These are phyloP conservation scores for Malaclemys terrapin DNA, from an alignment of 2,113 vertebrate genomes.

Conservation along the genomic window DNA sequence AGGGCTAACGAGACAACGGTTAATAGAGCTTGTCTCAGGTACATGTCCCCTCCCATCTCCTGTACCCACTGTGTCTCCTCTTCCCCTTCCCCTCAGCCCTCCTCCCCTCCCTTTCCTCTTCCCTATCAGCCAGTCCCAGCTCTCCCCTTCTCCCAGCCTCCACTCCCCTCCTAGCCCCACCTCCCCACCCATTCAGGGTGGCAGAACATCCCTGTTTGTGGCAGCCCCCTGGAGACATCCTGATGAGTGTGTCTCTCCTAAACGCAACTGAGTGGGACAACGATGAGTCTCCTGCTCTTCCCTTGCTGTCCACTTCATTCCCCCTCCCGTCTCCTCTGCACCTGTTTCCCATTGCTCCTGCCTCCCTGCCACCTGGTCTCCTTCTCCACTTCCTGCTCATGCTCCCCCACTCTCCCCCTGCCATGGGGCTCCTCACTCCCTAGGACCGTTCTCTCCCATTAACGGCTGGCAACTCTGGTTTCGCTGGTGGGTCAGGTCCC, in stretches of 20 bases:
- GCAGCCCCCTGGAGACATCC: too few relatives aligned
- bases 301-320: too few relatives aligned
- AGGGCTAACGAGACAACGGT: not conserved
- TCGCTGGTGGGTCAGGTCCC: accelerated
- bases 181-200: too few relatives aligned
- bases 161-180: not conserved
- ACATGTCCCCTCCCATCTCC: not conserved
- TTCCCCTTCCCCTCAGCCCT: not conserved
- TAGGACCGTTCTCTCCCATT: accelerated
- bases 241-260: too few relatives aligned
- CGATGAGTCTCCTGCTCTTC: not conserved
- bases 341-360: accelerated
- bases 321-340: not conserved
- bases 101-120: not conserved
- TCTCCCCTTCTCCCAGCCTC: not conserved
- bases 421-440: too few relatives aligned
- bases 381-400: too few relatives aligned
- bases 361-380: too few relatives aligned
- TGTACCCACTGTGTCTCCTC: not conserved
- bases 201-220: too few relatives aligned
- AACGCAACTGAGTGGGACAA: too few relatives aligned
- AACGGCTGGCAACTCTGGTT: not conserved
- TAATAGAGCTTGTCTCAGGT: not conserved
- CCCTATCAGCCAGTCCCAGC: not conserved
- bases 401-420: too few relatives aligned